Evolutionary conservation across 37 sponge, comb jelly and placozoan species (phyloP), one percentile per base, ranked within the genome.

Genomic region (Hexactinellida sp.): DNA sequence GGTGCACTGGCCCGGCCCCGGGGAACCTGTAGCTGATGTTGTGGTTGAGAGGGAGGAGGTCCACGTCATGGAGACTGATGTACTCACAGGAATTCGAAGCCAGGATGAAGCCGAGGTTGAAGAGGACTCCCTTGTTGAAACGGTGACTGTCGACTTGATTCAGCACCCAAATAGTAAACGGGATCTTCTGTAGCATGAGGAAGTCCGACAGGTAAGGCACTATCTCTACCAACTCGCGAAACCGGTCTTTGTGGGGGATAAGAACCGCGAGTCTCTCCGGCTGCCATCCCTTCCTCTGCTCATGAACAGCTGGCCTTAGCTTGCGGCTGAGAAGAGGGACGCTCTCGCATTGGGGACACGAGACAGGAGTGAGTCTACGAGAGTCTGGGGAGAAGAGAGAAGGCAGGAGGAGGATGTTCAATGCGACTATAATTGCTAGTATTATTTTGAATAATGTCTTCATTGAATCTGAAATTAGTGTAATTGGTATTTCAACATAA

Each of bases 21-120:
- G 93, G 94, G 85, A 90, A 96, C 82, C 54, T 54, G 85, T 96
- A 96, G 37, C 83, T 47, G 24, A 96, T 89, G 16, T 92, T 36
- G 38, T 90, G 88, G 37, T 94, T 94, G 21, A 89, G n/a, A 25
- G 97, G 97, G 38, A 96, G 55, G 36, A 96, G 93, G 84, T 96
- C 97, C 0, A 96, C 90, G 83, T 96, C 97, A 36, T 96, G 97
- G 92, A 96, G 89, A 5, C 88, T 92, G 25, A 96, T 82, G 84
- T 94, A 96, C 82, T 96, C 97, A 37, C 86, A 35, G 36, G 85
- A 71, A 0, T 85, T 36, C 3, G 83, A 24, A 55, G 89, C 85
- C 85, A 94, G 36, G 16, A 91, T 32, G 84, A 92, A 94, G 0
- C 97, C 97, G 36, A 91, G 85, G 63, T 96, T 94, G 36, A 94